Evolutionary conservation across 2,888 invertebrate species (phyloP).

Genomic region (Pachydiplax longipennis): DNA sequence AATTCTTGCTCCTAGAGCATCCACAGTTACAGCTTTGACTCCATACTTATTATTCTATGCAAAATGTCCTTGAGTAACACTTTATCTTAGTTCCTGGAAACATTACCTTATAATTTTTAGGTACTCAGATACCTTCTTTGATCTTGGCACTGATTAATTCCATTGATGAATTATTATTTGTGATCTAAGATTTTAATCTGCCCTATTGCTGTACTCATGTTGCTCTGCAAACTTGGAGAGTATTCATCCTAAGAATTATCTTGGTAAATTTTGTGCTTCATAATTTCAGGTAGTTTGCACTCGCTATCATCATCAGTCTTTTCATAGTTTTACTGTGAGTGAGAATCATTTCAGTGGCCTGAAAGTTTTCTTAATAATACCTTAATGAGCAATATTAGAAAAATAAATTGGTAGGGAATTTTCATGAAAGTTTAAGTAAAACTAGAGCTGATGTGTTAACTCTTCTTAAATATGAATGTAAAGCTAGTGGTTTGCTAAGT

Average conservation of each 20-base stretch:
- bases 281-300: too few species aligned
- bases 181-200: too few species aligned
- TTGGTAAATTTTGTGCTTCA: background rate
- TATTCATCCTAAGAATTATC: background rate
- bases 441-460: too few species aligned
- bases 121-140: background rate
- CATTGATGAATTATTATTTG: background rate
- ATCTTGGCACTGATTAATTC: background rate
- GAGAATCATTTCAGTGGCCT: background rate
- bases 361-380: background rate
- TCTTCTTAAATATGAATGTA: too few species aligned
- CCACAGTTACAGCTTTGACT: slow-evolving; percentile 76
- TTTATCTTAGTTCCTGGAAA: background rate
- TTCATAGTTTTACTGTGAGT: background rate
- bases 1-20: slow-evolving; percentile 74
- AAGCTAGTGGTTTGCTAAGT: too few species aligned
- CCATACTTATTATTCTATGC: slow-evolving; percentile 89
- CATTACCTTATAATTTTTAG: background rate
- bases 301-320: background rate
- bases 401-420: too few species aligned
- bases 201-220: too few species aligned
- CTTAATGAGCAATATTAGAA: too few species aligned
- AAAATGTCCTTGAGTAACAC: slow-evolving; percentile 56
- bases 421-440: too few species aligned
- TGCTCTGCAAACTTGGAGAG: background rate